Evolutionary conservation across 2,888 invertebrate genomes (phyloP).

Genomic region (Cataglyphis albicans): DNA sequence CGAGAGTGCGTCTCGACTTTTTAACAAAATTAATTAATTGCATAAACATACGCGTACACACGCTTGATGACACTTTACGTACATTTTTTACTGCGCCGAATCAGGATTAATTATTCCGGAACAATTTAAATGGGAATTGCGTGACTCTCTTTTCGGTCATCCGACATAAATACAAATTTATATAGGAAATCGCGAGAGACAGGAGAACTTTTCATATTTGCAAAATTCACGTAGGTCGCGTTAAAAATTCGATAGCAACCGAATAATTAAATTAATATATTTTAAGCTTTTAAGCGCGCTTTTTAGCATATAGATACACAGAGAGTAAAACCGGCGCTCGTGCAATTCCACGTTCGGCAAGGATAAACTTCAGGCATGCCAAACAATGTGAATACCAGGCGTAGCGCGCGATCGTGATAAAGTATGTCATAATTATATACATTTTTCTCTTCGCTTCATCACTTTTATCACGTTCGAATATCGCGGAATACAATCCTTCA

Average conservation of each 20-base stretch:
- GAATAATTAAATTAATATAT: conserved; percentile 36
- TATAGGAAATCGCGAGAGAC: not conserved
- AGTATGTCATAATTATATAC: conserved; percentile 45
- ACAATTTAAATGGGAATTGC: conserved; percentile 46
- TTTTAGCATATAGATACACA: conserved; percentile 3
- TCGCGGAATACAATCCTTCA: conserved; percentile 41
- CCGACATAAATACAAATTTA: conserved; percentile 39
- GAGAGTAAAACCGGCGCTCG: not conserved
- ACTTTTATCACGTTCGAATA: conserved; percentile 26
- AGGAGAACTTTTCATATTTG: not conserved
- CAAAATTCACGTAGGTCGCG: conserved; percentile 29
- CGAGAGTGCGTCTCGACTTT: conserved; percentile 24
- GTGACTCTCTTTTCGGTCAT: conserved; percentile 18
- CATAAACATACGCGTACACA: not conserved
- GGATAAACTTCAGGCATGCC: not conserved
- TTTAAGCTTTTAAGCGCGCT: not conserved
- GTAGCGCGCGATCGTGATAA: not conserved
- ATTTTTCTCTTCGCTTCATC: conserved; percentile 5
- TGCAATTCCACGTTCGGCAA: not conserved
- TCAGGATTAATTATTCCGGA: conserved; percentile 49
- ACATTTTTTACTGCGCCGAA: conserved; percentile 33
- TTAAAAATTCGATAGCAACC: conserved; percentile 8
- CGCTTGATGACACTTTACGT: conserved; percentile 16
- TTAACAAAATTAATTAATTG: conserved; percentile 42
- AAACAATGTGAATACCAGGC: not conserved